Base-by-base conservation (phyloP, 1,140 invertebrate genomes). In the Aphelinus atriplicis region DNA sequence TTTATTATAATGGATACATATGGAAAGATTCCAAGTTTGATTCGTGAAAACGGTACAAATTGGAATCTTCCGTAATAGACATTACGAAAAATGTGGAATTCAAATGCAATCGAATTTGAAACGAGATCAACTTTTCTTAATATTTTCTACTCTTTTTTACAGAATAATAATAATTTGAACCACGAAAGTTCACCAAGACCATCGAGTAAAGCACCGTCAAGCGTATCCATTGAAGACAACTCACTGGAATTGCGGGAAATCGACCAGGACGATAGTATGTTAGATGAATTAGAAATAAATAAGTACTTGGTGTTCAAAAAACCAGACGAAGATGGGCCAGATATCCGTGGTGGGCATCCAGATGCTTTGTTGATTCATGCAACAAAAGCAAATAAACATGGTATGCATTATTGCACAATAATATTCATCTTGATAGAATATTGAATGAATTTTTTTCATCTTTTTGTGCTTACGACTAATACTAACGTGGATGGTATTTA, bases 321-420 rank as follows among this genome's bases (percentile, higher is more conserved):
- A 80, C 85, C 89, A 1, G 91, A 93, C 42, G 95, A 96, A 83
- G 95, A 96, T 75, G 94, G 94, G 5, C 94, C 95, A 0, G 95
- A 97, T 79, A 93, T 98, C 56, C 90, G 95, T 67, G 97, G 96
- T 6, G 97, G 97, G 53, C 91, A 94, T 79, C 92, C 96, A 0
- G 96, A 98, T 87, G 96, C 96, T 2, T 90, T 99, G 46, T 93
- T 98, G 73, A 95, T 98, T 71, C 94, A 97, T 83, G 97, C 97
- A 42, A 97, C 96, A 64, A 95, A 96, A 88, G 94, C 94, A 68
- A 94, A 93, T 82, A 97, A 95, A 91, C 94, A 95, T 90, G 93
- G 93, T 93, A 87, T 79, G 69, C 66, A 53, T 45, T 7, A 9
- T 62, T 43, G 1, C 6, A 43, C 7, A 43, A 9, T 58, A 69